Base-by-base conservation (phyloP, 2,113 vertebrate species). In the Scomber japonicus region DNA sequence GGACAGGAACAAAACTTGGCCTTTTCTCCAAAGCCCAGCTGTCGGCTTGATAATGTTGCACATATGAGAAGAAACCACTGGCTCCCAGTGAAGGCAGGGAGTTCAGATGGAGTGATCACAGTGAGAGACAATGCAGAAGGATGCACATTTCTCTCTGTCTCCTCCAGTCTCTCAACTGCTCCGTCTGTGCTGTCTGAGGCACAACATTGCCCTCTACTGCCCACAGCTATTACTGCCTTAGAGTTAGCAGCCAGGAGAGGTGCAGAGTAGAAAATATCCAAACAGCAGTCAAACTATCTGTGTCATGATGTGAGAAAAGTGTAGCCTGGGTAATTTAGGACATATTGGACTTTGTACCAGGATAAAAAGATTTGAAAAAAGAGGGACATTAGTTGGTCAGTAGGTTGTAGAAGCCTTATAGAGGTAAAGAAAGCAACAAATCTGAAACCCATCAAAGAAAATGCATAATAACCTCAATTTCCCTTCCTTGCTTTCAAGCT, bases 151-250 rank as follows among this genome's bases (percentile, higher is more conserved):
- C 69, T 71, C 80, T 74, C 45, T 75, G 59, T 66, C 68, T 78
- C 71, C 61, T 66, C 68, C 63, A 11, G 44, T 21, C 63, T 45
- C 24, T 60, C 24, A 1, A 16, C 68, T 54, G 49, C 35, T 66
- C 59, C 0, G 3, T 11, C 57, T 66, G 19, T 12, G 1, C 24
- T 0, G 54, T 78, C 24, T 56, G 67, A 44, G 75, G 87, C 77
- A 40, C 93, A 91, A 93, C 89, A 94, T 83, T 94, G 93, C 91
- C 91, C 88, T 91, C 93, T 94, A 51, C 71, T 89, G 91, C 3
- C 49, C 51, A 40, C 11, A 27, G 30, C 44, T 4, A 30, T 17
- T 16, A 60, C 67, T 53, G 35, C 48, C 11, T 31, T 8, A 54
- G 5, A 27, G 10, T 31, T 1, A 15, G 21, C 0, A 30, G n/a